These are phyloP conservation scores for Drosophila kohkoa DNA, from an alignment of 1,140 invertebrate genomes.

Conservation along the genomic window DNA sequence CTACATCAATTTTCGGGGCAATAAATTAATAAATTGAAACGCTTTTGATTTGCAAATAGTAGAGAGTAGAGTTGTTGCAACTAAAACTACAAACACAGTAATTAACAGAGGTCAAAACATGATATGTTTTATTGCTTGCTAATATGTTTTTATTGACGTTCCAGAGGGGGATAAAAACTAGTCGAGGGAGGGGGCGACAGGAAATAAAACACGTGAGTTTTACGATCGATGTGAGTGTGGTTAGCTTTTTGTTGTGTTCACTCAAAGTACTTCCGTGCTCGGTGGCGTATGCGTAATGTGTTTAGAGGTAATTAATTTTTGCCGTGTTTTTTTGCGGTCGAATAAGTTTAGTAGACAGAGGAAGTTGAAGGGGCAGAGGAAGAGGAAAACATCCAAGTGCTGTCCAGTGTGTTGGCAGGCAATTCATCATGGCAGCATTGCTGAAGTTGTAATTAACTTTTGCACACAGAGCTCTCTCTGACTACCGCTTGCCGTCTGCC, in stretches of 20 bases:
- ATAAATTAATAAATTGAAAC: conserved; percentile 20
- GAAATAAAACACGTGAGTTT: not conserved
- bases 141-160: not conserved
- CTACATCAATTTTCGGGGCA: conserved; percentile 8
- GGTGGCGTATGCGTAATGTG: conserved; percentile 43
- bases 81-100: too few species aligned
- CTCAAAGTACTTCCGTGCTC: not conserved
- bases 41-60: not conserved
- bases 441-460: conserved; percentile 55
- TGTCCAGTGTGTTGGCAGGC: conserved; percentile 20
- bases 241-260: conserved; percentile 5
- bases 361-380: not conserved
- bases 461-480: conserved; percentile 6
- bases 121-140: too few species aligned
- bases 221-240: conserved; percentile 1
- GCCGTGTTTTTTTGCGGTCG: conserved; percentile 3
- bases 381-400: not conserved
- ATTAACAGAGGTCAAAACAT: too few species aligned
- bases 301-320: conserved; percentile 60
- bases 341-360: too few species aligned
- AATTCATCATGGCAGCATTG: conserved; percentile 61
- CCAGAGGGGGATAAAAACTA: not conserved
- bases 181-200: not conserved
- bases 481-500: too few species aligned
- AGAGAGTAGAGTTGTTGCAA: not conserved